Evolutionary conservation across 37 sponge, comb jelly and placozoan genomes (phyloP), one percentile per base, ranked within the genome.

Genomic region (Halisarca cf. caerulea): DNA sequence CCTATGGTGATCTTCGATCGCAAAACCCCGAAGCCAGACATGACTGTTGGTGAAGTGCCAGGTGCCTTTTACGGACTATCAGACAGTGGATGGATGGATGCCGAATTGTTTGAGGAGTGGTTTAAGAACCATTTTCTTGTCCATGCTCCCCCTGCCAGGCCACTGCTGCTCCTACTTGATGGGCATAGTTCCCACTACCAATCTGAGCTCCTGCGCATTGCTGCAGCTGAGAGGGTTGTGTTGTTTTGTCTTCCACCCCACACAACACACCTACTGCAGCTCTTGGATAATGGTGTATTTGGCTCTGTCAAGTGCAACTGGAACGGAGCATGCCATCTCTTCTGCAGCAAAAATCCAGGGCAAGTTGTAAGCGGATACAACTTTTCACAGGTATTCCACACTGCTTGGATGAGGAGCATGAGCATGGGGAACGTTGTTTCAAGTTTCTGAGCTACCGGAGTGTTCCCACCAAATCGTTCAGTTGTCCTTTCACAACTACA

Each of bases 51-150:
- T 8, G 81, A 80, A 27, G 81, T 80, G 18, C 81, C 81, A 79
- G 54, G 74, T 21, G 15, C 85, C 6, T n/a, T 42, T 20, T 84
- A 77, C 27, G 57, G 77, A 24, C 35, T 37, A 6, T 58, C 71
- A 3, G 42, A 82, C n/a, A 80, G n/a, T 42, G 87, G 70, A 6
- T 86, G 87, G 86, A 85, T 75, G 72, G 79, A 85, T 30, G 7
- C 53, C 20, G 78, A 37, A 53, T 27, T 75, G n/a, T 75, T 85
- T 54, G 35, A 80, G 18, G 30, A 34, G 25, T 85, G 86, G 86
- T 80, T 85, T 34, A 44, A 41, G 27, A 60, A 51, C 6, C 86
- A 85, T 25, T 85, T 85, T 36, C 58, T 85, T 43, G n/a, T 36
- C 38, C 34, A 85, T 51, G 86, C 86, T 15, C 79, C 79, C 15